phyloP scores from a whole-genome alignment of 2,888 invertebrate genomes.

The Cyrtodaria siliqua region DNA sequence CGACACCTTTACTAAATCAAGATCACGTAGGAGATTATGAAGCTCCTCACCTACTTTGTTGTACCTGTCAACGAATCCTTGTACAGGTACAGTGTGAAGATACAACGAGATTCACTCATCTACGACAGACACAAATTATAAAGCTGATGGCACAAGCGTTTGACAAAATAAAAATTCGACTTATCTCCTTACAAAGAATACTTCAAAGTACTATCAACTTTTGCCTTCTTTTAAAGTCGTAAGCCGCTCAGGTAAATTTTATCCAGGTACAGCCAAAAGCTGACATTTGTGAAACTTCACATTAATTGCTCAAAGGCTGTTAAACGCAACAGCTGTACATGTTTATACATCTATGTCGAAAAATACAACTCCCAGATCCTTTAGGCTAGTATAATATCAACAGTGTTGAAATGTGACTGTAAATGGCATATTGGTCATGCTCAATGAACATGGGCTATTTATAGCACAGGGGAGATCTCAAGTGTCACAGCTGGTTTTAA shows the following conservation, averaged over 20 bases:
- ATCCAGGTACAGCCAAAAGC: too few species aligned
- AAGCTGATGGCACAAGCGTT: too few species aligned
- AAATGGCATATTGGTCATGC: conserved; percentile 56
- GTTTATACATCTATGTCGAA: not conserved
- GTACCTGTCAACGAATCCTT: conserved; percentile 1
- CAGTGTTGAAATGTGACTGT: conserved; percentile 36
- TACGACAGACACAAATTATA: not conserved
- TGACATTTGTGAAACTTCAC: too few species aligned
- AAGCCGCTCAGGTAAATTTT: too few species aligned
- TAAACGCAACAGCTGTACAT: too few species aligned
- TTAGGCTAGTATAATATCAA: conserved; percentile 20
- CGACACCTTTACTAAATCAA: not conserved
- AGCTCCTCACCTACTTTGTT: not conserved
- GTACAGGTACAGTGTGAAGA: conserved; percentile 1
- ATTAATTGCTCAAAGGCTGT: too few species aligned
- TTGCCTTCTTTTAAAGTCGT: too few species aligned
- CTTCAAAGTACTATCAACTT: too few species aligned
- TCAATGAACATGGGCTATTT: conserved; percentile 26
- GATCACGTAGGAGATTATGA: conserved; percentile 1
- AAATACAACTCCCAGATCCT: conserved; percentile 1
- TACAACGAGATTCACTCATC: conserved; percentile 11
- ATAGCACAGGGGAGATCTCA: too few species aligned
- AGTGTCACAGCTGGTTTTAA: not conserved
- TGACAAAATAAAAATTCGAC: too few species aligned
- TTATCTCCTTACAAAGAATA: too few species aligned